Evolutionary conservation across 2,888 invertebrate genomes (phyloP).

Genomic region (Poecilobothrus nobilitatus): DNA sequence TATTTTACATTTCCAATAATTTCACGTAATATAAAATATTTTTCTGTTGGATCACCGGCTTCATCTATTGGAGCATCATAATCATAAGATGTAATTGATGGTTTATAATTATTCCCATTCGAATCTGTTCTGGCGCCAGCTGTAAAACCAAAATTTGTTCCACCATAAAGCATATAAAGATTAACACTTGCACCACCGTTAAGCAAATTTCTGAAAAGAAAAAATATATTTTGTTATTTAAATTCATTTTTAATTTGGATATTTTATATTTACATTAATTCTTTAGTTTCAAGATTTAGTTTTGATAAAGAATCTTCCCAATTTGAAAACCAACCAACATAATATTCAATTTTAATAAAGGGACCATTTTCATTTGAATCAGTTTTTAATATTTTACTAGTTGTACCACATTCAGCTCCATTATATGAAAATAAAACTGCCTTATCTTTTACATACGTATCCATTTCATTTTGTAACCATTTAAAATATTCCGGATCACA

Average conservation of each 20-base stretch:
- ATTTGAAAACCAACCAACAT: conserved; percentile 87
- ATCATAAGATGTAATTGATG: conserved; percentile 79
- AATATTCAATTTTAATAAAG: conserved; percentile 83
- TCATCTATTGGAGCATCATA: conserved; percentile 86
- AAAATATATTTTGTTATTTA: conserved; percentile 42
- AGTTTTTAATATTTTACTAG: conserved; percentile 64
- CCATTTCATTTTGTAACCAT: conserved; percentile 57
- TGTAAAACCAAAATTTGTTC: conserved; percentile 73
- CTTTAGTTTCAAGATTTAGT: conserved; percentile 45
- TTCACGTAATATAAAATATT: conserved; percentile 65
- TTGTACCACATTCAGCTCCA: conserved; percentile 60
- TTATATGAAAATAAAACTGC: conserved; percentile 81
- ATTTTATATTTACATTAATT: too few relatives aligned
- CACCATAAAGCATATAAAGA: conserved; percentile 88
- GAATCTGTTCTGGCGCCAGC: conserved; percentile 47
- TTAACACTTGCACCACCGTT: conserved; percentile 57
- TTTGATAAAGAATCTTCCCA: conserved; percentile 59
- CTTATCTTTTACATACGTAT: conserved; percentile 48
- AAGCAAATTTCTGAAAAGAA: conserved; percentile 49
- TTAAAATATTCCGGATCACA: conserved; percentile 62
- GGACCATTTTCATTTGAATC: conserved; percentile 64
- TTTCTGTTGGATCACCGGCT: conserved; percentile 78
- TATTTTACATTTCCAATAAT: conserved; percentile 49
- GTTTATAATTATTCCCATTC: conserved; percentile 45
- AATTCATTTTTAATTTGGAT: too few relatives aligned